Percentiles rank a stretch among this genome's conserved stretches.
phyloP scores from a whole-genome alignment of 2,797 vertebrate species.

The Etheostoma perlongum region DNA sequence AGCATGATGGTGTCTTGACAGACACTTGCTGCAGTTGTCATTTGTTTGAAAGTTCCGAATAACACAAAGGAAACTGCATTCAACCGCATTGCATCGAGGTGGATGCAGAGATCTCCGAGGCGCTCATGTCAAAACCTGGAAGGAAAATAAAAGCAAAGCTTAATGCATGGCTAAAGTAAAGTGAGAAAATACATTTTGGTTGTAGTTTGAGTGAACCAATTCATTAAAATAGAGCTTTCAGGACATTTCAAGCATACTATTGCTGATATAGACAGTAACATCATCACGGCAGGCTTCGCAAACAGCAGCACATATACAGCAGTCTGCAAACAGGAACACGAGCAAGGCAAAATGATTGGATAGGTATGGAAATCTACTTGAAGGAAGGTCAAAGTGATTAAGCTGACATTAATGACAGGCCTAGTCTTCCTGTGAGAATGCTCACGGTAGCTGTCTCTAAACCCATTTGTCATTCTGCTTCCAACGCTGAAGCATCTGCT shows the following conservation, averaged over 20 bases:
- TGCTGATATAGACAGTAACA: constrained; percentile 54
- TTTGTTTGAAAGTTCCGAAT: constrained; percentile 1
- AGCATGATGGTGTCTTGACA: background rate
- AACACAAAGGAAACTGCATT: background rate
- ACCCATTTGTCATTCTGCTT: constrained; percentile 85
- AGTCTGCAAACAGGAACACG: constrained; percentile 67
- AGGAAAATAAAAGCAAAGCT: constrained; percentile 2
- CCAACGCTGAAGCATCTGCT: constrained; percentile 80
- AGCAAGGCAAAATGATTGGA: constrained; percentile 78
- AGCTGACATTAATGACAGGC: constrained; percentile 86
- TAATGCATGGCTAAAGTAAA: background rate
- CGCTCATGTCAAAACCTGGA: background rate
- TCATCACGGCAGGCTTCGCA: constrained; percentile 65
- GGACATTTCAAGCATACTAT: constrained; percentile 39
- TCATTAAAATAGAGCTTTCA: constrained; percentile 43
- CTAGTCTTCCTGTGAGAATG: constrained; percentile 82
- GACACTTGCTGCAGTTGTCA: background rate
- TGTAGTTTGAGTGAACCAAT: background rate
- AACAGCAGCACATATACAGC: constrained; percentile 63
- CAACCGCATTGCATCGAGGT: too few relatives aligned
- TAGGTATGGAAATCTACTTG: constrained; percentile 86
- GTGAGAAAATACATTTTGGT: background rate
- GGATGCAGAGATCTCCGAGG: constrained; percentile 9
- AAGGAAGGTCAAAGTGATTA: constrained; percentile 89
- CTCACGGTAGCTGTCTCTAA: constrained; percentile 79